phyloP scores from a whole-genome alignment of 1,140 invertebrate genomes.

The Drosophila tropicalis region DNA sequence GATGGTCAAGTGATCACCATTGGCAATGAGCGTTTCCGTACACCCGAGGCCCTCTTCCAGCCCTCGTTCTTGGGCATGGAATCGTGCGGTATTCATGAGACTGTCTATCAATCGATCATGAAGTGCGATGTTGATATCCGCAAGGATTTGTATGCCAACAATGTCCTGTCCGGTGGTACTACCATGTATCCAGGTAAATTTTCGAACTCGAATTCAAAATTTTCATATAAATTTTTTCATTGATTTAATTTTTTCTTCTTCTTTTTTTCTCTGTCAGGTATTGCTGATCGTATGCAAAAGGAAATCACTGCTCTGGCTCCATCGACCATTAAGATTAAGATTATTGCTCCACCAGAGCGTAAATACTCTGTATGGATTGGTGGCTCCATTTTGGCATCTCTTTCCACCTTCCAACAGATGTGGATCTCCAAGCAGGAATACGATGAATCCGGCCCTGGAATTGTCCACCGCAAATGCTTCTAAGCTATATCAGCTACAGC shows the following conservation, averaged over 20 bases:
- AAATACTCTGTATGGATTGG: constrained; percentile 95
- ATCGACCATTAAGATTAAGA: constrained; percentile 97
- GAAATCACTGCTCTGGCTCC: constrained; percentile 94
- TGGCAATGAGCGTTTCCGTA: constrained; percentile 97
- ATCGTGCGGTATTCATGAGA: constrained; percentile 95
- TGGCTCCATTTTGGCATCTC: constrained; percentile 91
- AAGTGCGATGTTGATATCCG: constrained; percentile 96
- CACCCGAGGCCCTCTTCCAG: constrained; percentile 96
- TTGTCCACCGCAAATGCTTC: constrained; percentile 89
- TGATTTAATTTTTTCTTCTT: too few relatives aligned
- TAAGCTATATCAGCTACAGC: constrained; percentile 82
- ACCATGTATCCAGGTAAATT: constrained; percentile 94
- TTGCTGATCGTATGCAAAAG: constrained; percentile 95
- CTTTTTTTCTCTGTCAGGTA: too few relatives aligned
- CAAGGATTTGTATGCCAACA: constrained; percentile 97
- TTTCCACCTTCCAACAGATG: constrained; percentile 94
- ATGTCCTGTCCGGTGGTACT: constrained; percentile 94
- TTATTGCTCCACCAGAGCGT: constrained; percentile 95
- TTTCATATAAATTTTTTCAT: background rate
- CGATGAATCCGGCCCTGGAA: constrained; percentile 89
- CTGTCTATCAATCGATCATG: constrained; percentile 97
- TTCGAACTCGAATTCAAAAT: background rate
- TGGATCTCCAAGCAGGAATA: constrained; percentile 93
- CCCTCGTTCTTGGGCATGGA: constrained; percentile 96
- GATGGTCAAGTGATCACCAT: constrained; percentile 96